Conservation (phyloP, 2,888 invertebrate genomes). For the Idaea aversata region DNA sequence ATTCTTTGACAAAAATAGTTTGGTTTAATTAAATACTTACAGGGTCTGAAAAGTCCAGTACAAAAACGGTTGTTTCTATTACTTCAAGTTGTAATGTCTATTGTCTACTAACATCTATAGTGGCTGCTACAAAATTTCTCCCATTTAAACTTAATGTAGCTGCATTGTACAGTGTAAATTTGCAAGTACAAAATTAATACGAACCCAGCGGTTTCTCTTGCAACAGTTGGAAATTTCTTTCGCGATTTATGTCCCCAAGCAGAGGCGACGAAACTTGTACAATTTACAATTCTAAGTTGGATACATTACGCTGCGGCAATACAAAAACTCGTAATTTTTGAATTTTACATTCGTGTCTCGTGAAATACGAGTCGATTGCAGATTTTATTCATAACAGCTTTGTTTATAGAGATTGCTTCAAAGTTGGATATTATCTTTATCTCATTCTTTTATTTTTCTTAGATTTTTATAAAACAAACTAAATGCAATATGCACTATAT, state of each 20-base stretch:
- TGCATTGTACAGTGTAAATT: constrained; percentile 57
- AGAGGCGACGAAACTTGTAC: constrained; percentile 41
- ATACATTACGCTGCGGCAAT: constrained; percentile 30
- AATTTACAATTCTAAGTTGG: constrained; percentile 35
- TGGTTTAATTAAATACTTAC: no score
- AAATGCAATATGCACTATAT: no score
- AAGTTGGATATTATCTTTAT: neutral
- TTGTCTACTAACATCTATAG: neutral
- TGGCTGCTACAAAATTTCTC: constrained; percentile 34
- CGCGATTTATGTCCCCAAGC: constrained; percentile 43
- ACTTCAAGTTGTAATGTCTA: no score
- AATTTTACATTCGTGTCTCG: constrained; percentile 17
- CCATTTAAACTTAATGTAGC: constrained; percentile 37
- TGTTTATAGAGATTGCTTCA: neutral
- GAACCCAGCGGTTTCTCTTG: constrained; percentile 40
- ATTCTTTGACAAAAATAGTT: no score
- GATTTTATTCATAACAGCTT: neutral
- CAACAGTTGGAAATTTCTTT: constrained; percentile 53
- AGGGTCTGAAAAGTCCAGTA: no score
- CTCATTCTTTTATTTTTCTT: no score
- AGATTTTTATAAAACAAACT: no score
- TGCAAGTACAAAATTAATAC: constrained; percentile 65
- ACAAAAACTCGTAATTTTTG: constrained; percentile 25
- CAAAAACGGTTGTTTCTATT: no score
- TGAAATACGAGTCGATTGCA: constrained; percentile 21